Base-by-base conservation (phyloP, 2,888 invertebrate genomes). In the Tetheella fluctuosa region DNA sequence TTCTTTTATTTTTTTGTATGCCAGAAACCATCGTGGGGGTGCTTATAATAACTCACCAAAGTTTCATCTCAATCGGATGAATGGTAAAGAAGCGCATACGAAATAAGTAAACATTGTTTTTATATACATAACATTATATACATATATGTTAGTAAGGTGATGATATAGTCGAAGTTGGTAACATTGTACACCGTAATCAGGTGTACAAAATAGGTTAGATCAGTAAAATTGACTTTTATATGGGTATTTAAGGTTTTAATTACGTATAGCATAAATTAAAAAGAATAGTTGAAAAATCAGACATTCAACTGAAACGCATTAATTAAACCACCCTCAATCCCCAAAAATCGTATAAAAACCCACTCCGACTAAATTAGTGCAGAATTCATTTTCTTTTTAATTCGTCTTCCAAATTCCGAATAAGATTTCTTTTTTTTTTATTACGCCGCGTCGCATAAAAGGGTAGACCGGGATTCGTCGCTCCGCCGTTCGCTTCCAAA, bases 311-410 rank as follows among this genome's bases (percentile, higher is more conserved):
- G 80, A 81, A 86, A 87, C 88, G 84, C 87, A 89, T 89, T 89
- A 90, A 89, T 90, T 89, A 90, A 88, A 78, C 85, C 81, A 74
- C 79, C 80, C 55, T 83, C 79, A 84, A 88, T 85, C 83, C 84
- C 84, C 86, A 77, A 88, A 90, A 90, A 89, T 88, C 85, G 83
- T 86, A 88, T 83, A 77, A 81, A 86, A 89, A 77, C 84, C 85
- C 85, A 80, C 85, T 85, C 85, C 83, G 86, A 84, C 87, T 87
- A 90, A 91, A 91, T 92, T 90, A 89, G 90, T 89, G 86, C 85
- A 83, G 90, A 89, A 87, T 91, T 89, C 86, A 89, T 91, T 91
- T 88, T 89, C 87, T 89, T 91, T 90, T 91, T 87, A 90, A 90
- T 91, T 90, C 85, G 86, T 90, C 88, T 91, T 87, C 86, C 88